Conservation (phyloP, 2,797 vertebrate genomes). For the Pipistrellus nathusii region DNA sequence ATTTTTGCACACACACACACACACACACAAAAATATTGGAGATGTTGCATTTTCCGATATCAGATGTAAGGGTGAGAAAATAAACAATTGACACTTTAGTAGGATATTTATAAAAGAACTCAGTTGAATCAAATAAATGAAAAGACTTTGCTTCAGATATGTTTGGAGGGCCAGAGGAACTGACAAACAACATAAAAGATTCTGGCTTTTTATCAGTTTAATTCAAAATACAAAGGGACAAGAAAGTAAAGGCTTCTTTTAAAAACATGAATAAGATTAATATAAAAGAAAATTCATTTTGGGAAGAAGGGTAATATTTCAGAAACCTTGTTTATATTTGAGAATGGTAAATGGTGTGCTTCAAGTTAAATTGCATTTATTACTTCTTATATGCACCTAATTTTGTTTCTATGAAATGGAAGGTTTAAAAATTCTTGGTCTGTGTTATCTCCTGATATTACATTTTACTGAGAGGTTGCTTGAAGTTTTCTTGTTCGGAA, state of each 20-base stretch:
- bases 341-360: background rate
- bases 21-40: background rate
- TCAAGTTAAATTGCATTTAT: constrained; percentile 22
- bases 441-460: background rate
- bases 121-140: background rate
- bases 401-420: constrained; percentile 44
- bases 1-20: background rate
- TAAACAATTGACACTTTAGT: background rate
- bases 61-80: background rate
- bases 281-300: background rate
- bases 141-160: background rate
- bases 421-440: background rate
- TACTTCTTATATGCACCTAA: background rate
- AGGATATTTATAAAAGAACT: background rate
- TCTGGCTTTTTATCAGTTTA: background rate
- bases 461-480: background rate
- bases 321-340: background rate
- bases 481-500: background rate
- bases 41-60: background rate
- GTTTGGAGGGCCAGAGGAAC: constrained; percentile 32
- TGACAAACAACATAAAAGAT: background rate
- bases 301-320: background rate
- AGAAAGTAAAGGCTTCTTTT: background rate
- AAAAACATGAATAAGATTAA: background rate
- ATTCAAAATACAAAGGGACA: background rate